A percentile compares a stretch with the other conserved stretches of the same genome.
phyloP scores from a whole-genome alignment of 37 sponge, comb jelly and placozoan species.

The Haliclona indistincta region DNA sequence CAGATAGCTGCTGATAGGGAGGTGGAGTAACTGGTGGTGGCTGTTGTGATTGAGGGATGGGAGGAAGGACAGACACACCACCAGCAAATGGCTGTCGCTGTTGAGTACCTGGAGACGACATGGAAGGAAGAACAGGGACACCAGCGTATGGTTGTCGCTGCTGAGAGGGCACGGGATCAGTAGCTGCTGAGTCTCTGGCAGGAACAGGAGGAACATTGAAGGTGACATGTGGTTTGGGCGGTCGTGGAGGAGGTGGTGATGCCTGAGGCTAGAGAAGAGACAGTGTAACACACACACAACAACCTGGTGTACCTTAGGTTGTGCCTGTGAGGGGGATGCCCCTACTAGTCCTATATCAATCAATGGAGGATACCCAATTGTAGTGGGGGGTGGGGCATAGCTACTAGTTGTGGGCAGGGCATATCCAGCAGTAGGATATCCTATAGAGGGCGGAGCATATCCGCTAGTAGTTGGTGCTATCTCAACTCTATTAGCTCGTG shows the following conservation, averaged over 20 bases:
- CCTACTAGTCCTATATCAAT: too few relatives aligned
- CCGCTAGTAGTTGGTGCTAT: too few relatives aligned
- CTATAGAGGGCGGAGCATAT: too few relatives aligned
- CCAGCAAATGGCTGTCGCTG: slow-evolving; percentile 13
- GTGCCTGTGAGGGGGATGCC: too few relatives aligned
- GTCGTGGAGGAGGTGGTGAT: neutral
- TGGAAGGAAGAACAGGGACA: neutral
- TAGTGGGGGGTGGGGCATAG: too few relatives aligned
- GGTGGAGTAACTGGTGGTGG: slow-evolving; percentile 20
- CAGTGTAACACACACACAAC: too few relatives aligned
- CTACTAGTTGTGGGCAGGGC: too few relatives aligned
- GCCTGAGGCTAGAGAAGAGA: neutral
- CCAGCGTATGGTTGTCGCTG: neutral
- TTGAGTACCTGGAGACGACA: neutral
- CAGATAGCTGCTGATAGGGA: slow-evolving; percentile 13
- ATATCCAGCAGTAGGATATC: too few relatives aligned
- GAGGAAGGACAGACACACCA: slow-evolving; percentile 60
- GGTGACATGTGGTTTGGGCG: neutral
- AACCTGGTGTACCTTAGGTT: too few relatives aligned
- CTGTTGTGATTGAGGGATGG: neutral
- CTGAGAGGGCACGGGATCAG: slow-evolving; percentile 3
- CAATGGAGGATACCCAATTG: too few relatives aligned
- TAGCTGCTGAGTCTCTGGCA: neutral
- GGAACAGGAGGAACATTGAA: too few relatives aligned
- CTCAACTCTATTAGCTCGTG: too few relatives aligned